Evolutionary conservation across 1,140 invertebrate species (phyloP).

Genomic region (Wasmannia auropunctata): DNA sequence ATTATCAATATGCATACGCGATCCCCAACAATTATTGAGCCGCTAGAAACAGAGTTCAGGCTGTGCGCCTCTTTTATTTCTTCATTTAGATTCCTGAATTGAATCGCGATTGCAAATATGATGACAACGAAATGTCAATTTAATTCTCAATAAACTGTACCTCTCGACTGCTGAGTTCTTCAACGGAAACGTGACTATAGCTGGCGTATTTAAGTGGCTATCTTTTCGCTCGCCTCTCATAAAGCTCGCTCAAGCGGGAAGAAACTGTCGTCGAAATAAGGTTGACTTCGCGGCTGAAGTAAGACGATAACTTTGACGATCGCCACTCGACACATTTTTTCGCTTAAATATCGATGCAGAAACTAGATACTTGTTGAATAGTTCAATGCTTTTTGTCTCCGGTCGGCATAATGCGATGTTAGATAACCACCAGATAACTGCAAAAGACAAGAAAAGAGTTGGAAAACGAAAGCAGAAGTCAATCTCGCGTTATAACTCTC

Average conservation of each 20-base stretch:
- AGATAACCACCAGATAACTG: conserved; percentile 8
- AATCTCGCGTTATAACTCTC: background rate
- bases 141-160: conserved; percentile 3
- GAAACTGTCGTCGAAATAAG: conserved; percentile 10
- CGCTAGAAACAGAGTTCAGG: background rate
- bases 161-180: background rate
- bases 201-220: background rate
- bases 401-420: background rate
- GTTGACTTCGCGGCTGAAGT: conserved; percentile 22
- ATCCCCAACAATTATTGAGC: background rate
- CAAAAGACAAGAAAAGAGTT: background rate
- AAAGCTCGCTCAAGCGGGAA: conserved; percentile 17
- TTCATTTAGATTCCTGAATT: background rate
- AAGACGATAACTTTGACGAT: conserved; percentile 43
- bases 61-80: background rate
- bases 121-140: background rate
- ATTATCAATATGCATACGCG: background rate
- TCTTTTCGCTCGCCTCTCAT: background rate
- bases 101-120: background rate
- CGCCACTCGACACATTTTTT: conserved; percentile 33
- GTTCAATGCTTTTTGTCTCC: conserved; percentile 8
- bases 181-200: background rate
- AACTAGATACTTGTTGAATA: conserved; percentile 12
- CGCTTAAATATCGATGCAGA: background rate
- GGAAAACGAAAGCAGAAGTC: background rate